Evolutionary conservation across 2,888 invertebrate species (phyloP), one percentile per base, ranked within the genome.

Genomic region (Aleiodes testaceus): DNA sequence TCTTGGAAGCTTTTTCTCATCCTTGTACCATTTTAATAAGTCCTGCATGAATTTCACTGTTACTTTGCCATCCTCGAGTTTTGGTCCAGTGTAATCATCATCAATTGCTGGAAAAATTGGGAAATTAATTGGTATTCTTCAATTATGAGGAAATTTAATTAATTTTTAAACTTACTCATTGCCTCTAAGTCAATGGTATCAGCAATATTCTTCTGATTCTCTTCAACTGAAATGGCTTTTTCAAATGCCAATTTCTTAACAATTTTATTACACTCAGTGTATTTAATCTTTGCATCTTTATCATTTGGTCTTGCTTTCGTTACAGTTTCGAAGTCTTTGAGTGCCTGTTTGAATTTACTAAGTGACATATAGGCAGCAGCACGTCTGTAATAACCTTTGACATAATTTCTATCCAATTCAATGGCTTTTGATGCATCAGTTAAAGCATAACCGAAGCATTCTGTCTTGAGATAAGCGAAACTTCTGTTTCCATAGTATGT

Each of bases 331-430:
- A 96, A 99, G 90, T 99, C 99, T 88, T 94, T 94, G 77, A 99
- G 91, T 9, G 99, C 99, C 88, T 95, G 91, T 89, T 98, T 98
- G 88, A 97, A 98, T 90, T 98, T 98, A 79, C 99, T 98, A 84
- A 99, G 89, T 26, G 98, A 96, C 98, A 99, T 99, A 83, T 97
- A 92, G 42, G 99, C 95, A 1, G 97, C 97, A 0, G 99, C 99
- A 83, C 99, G 91, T 81, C 99, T 92, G 88, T 99, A 99, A 87
- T 97, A 99, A 0, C 97, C 99, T 90, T 99, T 99, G 22, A 97
- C 91, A 87, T 98, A 99, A 22, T 91, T 90, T 80, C 92, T 93
- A 88, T 99, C 98, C 76, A 97, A 87, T 87, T 95, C 94, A 70
- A 99, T 95, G 1, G 99, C 94, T 85, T 93, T 93, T 1, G 96